These are phyloP conservation scores for Platichthys stellatus DNA, from an alignment of 2,113 vertebrate species.

Conservation along the genomic window DNA sequence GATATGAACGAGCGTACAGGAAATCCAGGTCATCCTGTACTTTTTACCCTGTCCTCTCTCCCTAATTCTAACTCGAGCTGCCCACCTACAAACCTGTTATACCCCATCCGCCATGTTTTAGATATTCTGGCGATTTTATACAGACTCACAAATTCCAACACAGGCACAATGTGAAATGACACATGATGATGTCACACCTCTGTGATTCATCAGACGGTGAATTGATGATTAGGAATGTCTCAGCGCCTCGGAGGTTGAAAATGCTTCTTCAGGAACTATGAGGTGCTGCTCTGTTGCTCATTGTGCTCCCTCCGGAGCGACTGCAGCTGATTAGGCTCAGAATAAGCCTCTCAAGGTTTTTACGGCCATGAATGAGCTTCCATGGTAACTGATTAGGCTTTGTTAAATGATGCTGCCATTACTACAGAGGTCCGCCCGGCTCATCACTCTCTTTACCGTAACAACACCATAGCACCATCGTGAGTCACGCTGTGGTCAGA, in stretches of 20 bases:
- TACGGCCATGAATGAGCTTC: constrained; percentile 47
- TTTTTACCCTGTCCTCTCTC: constrained; percentile 16
- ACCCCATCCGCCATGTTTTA: constrained; percentile 13
- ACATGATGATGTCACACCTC: neutral
- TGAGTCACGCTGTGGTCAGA: constrained; percentile 35
- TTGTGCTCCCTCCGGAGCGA: constrained; percentile 34
- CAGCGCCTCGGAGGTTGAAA: constrained; percentile 10
- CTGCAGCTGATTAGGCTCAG: constrained; percentile 54
- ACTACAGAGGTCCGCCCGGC: constrained; percentile 3
- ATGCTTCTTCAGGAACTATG: constrained; percentile 39
- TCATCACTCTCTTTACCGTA: constrained; percentile 42
- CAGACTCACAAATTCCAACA: constrained; percentile 14
- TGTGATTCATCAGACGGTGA: constrained; percentile 27
- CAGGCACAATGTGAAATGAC: neutral
- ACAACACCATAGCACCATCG: constrained; percentile 34
- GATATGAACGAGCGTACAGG: constrained; percentile 56
- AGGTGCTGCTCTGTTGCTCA: constrained; percentile 52
- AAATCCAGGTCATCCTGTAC: constrained; percentile 70
- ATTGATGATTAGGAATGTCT: constrained; percentile 1
- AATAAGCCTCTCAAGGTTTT: constrained; percentile 61
- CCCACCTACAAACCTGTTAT: constrained; percentile 29
- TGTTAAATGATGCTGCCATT: constrained; percentile 44
- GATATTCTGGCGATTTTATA: constrained; percentile 9
- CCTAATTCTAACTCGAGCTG: constrained; percentile 27
- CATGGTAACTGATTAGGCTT: constrained; percentile 58